Evolutionary conservation across 2,113 vertebrate species (phyloP).

Genomic region (Myrmophylax atrothorax): DNA sequence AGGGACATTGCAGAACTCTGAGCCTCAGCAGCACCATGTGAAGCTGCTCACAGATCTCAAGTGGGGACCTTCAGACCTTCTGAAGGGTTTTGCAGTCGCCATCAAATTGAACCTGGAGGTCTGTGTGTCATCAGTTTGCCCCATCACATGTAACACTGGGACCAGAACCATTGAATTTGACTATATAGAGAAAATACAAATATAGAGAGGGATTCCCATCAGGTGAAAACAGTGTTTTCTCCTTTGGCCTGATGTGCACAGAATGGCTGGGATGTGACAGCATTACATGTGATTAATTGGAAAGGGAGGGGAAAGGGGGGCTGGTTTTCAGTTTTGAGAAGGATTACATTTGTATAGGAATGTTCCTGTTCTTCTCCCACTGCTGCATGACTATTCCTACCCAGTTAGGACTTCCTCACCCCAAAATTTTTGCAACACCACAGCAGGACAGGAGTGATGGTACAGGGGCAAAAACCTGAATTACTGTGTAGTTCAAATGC

Average conservation of each 20-base stretch:
- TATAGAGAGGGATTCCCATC: not conserved
- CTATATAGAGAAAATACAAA: not conserved
- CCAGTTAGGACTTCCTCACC: not conserved
- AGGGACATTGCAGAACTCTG: not conserved
- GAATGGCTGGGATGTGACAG: not conserved
- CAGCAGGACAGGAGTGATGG: not conserved
- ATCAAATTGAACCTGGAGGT: not conserved
- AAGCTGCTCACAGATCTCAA: not conserved
- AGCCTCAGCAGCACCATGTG: not conserved
- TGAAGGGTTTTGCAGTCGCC: not conserved
- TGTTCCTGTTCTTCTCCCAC: not conserved
- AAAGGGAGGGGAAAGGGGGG: not conserved
- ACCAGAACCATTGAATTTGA: not conserved
- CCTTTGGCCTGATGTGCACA: not conserved
- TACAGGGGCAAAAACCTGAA: not conserved
- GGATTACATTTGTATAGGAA: not conserved
- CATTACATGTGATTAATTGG: rapidly evolving
- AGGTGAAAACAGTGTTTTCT: not conserved
- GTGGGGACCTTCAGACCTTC: not conserved
- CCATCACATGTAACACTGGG: rapidly evolving
- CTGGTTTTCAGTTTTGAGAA: not conserved
- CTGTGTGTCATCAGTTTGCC: not conserved
- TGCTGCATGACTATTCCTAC: not conserved
- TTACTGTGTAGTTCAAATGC: not conserved
- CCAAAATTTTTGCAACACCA: not conserved